Evolutionary conservation across 2,888 invertebrate species (phyloP), one percentile per base, ranked within the genome.

Genomic region (Pandemis heparana): DNA sequence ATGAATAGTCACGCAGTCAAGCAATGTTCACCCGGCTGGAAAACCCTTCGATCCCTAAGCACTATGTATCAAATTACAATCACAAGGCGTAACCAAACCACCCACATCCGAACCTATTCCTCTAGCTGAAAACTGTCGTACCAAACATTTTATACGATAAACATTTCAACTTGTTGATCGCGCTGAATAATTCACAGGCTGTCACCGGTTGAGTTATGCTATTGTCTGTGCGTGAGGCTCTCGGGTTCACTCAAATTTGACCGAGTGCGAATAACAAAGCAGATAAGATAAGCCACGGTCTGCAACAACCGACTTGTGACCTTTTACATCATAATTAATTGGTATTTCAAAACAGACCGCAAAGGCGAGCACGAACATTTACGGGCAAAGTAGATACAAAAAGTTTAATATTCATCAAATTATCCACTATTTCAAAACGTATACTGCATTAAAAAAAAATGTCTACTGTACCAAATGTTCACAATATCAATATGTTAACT

Each of bases 141-240:
- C 6, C 2, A 16, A 3, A 56, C 56, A 56, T 56, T 56, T 56
- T 56, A 23, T 56, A 56, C 23, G 23, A 56, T 56, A 23, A 56
- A 61, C 16, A 61, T 46, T 14, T 23, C 63, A 46, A 63, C 63
- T 46, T 63, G 63, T 63, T 46, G 46, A 43, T 14, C 63, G 32
- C n/a, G 0, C 38, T 63, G 63, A 46, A 63, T 63, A 46, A 63
- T 63, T 63, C 46, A 63, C 38, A 2, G 60, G 5, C 60, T 5
- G 60, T 38, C 60, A 43, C n/a, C 63, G 63, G n/a, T 12, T 63
- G 63, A 63, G 63, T 63, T 63, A 63, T 63, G 63, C 46, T 46
- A 14, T 63, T 46, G 63, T 63, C 23, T 32, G 23, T 46, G 63
- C 23, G 43, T 43, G 16, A 18, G 41, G 16, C 41, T 62, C 12